Evolutionary conservation across 2,888 invertebrate species (phyloP).

Genomic region (Microdon myrmicae): DNA sequence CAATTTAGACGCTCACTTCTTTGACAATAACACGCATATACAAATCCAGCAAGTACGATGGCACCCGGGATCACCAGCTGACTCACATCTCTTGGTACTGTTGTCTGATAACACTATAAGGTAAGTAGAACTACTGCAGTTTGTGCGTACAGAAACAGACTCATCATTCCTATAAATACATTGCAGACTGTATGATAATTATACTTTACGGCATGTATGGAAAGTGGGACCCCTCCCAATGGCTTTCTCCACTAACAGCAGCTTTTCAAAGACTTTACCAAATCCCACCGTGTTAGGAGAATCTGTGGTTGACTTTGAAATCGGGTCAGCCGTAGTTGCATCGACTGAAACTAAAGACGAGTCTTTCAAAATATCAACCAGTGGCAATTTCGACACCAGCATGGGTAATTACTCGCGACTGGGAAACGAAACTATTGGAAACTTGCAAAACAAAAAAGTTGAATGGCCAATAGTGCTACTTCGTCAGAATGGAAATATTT

Average conservation of each 20-base stretch:
- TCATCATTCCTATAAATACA: background rate
- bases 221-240: constrained; percentile 68
- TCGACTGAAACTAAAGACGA: constrained; percentile 15
- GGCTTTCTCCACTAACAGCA: constrained; percentile 52
- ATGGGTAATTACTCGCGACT: constrained; percentile 53
- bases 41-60: constrained; percentile 81
- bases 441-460: constrained; percentile 59
- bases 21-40: constrained; percentile 75
- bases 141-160: background rate
- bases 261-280: constrained; percentile 52
- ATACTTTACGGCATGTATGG: constrained; percentile 68
- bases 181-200: constrained; percentile 63
- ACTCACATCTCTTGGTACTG: constrained; percentile 81
- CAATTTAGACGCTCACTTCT: constrained; percentile 78
- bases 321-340: constrained; percentile 70
- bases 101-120: constrained; percentile 88
- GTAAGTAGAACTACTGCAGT: constrained; percentile 68
- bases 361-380: constrained; percentile 11
- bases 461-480: constrained; percentile 83
- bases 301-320: constrained; percentile 87
- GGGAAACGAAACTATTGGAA: background rate
- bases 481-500: constrained; percentile 86
- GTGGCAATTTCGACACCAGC: background rate
- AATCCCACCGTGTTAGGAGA: constrained; percentile 77
- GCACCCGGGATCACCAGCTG: constrained; percentile 84